phyloP scores from a whole-genome alignment of 2,888 invertebrate species.

The Drosophila macrospina region DNA sequence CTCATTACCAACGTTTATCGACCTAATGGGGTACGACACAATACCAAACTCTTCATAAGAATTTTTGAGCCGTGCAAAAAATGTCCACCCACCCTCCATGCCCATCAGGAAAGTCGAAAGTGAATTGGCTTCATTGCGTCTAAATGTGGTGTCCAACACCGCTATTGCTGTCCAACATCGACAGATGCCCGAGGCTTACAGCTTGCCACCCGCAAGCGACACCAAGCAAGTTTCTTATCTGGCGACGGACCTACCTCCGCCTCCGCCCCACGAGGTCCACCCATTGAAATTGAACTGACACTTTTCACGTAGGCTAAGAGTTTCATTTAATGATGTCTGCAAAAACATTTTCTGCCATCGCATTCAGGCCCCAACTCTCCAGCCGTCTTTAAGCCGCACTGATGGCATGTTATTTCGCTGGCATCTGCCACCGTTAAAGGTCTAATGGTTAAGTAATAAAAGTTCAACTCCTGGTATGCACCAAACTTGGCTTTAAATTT shows the following conservation, averaged over 20 bases:
- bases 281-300: constrained; percentile 71
- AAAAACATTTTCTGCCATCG: constrained; percentile 59
- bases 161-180: constrained; percentile 61
- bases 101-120: constrained; percentile 32
- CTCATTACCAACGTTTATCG: constrained; percentile 37
- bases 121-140: constrained; percentile 78
- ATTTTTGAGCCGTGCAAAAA: constrained; percentile 49
- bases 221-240: constrained; percentile 53
- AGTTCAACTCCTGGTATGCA: constrained; percentile 32
- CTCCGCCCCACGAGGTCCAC: background rate
- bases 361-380: background rate
- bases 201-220: constrained; percentile 6
- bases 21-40: constrained; percentile 27
- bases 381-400: constrained; percentile 35
- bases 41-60: constrained; percentile 48
- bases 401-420: constrained; percentile 30
- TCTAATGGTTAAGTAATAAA: constrained; percentile 58
- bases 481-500: constrained; percentile 31
- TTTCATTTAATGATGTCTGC: constrained; percentile 79
- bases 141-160: constrained; percentile 73
- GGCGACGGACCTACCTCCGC: constrained; percentile 8
- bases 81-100: constrained; percentile 7
- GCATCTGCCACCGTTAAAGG: constrained; percentile 25
- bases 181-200: constrained; percentile 20
- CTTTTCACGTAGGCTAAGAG: constrained; percentile 68